Percentiles rank a stretch among this genome's conserved stretches.
phyloP scores from a whole-genome alignment of 2,797 vertebrate species.

The Cacajao melanocephalus region DNA sequence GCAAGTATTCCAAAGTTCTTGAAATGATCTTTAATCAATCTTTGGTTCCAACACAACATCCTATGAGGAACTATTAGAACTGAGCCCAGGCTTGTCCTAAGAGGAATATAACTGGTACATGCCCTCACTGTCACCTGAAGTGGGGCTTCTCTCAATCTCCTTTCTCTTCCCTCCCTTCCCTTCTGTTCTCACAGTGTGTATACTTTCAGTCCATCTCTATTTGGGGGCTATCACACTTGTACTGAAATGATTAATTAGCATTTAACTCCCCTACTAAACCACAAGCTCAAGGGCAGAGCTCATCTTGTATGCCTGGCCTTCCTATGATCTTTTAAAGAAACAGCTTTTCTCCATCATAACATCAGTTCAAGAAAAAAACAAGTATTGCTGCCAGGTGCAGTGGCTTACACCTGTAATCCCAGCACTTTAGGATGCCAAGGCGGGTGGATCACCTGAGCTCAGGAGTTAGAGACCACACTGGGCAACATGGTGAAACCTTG shows the following conservation, averaged over 20 bases:
- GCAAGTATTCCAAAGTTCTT: not conserved
- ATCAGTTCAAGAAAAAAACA: not conserved
- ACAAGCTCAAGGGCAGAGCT: not conserved
- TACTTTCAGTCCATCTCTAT: not conserved
- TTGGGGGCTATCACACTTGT: not conserved
- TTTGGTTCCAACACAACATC: not conserved
- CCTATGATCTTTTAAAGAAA: not conserved
- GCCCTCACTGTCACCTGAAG: not conserved
- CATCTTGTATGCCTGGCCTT: not conserved
- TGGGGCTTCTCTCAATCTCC: not conserved
- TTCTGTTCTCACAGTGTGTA: not conserved
- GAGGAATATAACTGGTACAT: not conserved
- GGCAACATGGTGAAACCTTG: too few species aligned
- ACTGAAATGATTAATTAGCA: not conserved
- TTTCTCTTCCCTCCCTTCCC: not conserved
- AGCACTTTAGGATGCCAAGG: too few species aligned
- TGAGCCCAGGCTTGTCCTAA: not conserved
- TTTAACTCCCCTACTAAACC: not conserved
- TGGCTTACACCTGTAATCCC: too few species aligned
- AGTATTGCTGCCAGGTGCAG: too few species aligned
- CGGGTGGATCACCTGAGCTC: too few species aligned
- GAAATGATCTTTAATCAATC: not conserved
- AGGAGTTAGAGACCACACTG: too few species aligned
- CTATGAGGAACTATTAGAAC: not conserved
- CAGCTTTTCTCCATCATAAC: not conserved